Conservation (phyloP, 1,140 invertebrate species). For the Bombus ignitus region DNA sequence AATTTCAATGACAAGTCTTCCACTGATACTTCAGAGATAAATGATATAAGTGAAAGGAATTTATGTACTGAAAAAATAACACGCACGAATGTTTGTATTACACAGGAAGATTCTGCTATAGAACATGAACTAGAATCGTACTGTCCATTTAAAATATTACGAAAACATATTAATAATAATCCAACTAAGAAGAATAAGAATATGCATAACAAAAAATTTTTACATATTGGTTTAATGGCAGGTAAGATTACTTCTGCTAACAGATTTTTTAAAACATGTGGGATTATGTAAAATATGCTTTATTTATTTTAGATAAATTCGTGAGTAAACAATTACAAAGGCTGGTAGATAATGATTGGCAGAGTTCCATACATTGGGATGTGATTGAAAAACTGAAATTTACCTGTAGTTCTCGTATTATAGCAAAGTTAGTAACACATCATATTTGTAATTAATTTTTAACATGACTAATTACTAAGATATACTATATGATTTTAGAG, state of each 20-base stretch:
- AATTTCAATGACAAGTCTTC: background rate
- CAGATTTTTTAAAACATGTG: background rate
- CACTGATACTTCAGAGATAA: background rate
- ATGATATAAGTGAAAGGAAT: background rate
- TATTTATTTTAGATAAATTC: conserved; percentile 69
- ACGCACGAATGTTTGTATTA: background rate
- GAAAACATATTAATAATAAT: background rate
- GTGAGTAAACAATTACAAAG: conserved; percentile 61
- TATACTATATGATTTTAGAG: conserved; percentile 50
- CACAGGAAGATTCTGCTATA: background rate
- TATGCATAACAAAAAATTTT: background rate
- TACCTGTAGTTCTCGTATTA: conserved; percentile 38
- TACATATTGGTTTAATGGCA: background rate
- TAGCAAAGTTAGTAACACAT: conserved; percentile 59
- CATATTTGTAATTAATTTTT: background rate
- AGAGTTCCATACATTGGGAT: conserved; percentile 58
- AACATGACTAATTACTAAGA: background rate
- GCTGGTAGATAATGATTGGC: conserved; percentile 68
- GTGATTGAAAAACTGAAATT: conserved; percentile 60
- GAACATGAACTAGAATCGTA: no score
- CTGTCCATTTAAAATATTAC: background rate
- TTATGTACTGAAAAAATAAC: background rate
- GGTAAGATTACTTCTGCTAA: conserved; percentile 18
- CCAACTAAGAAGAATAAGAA: background rate
- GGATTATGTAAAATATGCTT: background rate